phyloP scores from a whole-genome alignment of 2,888 invertebrate genomes.

The Himalopsyche tibetana region DNA sequence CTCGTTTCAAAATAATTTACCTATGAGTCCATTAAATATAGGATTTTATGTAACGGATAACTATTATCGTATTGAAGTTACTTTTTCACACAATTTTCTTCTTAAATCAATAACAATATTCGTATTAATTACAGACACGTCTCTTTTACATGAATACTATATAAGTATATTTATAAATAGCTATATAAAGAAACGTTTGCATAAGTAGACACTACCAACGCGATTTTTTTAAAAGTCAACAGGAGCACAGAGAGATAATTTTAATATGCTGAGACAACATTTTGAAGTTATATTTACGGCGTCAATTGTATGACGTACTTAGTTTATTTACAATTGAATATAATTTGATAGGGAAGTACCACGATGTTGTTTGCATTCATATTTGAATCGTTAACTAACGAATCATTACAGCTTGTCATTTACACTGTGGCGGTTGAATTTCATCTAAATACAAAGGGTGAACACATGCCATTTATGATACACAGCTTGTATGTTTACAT shows the following conservation, averaged over 20 bases:
- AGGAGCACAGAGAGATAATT: constrained; percentile 7
- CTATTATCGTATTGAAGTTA: too few relatives aligned
- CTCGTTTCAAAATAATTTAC: too few relatives aligned
- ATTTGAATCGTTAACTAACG: constrained; percentile 20
- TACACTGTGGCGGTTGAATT: not conserved
- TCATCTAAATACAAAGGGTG: not conserved
- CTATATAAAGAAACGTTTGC: too few relatives aligned
- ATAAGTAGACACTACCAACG: not conserved
- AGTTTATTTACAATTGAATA: constrained; percentile 53
- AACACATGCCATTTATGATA: constrained; percentile 33
- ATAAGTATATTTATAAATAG: too few relatives aligned
- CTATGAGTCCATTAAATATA: too few relatives aligned
- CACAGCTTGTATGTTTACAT: constrained; percentile 33
- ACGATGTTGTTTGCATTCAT: constrained; percentile 38
- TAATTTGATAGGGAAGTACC: constrained; percentile 60
- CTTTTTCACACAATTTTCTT: too few relatives aligned
- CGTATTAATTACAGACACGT: too few relatives aligned
- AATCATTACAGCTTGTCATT: constrained; percentile 39
- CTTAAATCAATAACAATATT: too few relatives aligned
- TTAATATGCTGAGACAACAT: constrained; percentile 4
- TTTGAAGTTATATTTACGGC: constrained; percentile 14
- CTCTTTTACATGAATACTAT: too few relatives aligned
- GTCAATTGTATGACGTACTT: constrained; percentile 45
- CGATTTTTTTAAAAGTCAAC: not conserved
- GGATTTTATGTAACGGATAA: too few relatives aligned